phyloP scores from a whole-genome alignment of 1,140 invertebrate species.

The Adoxophyes honmai region DNA sequence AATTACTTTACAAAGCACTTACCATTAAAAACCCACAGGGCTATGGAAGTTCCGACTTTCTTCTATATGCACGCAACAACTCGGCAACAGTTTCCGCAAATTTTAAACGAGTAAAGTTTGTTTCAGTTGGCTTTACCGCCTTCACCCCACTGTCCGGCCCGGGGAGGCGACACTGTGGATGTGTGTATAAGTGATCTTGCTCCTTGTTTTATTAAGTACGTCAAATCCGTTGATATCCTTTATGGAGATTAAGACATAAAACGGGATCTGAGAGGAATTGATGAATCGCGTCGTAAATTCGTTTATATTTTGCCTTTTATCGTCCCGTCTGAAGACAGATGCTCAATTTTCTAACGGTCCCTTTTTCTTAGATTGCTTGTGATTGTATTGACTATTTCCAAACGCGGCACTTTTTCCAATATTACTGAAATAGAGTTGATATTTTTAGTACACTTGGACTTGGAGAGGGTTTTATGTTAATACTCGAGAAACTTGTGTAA shows the following conservation, averaged over 20 bases:
- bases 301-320: too few relatives aligned
- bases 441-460: too few relatives aligned
- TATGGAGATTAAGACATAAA: constrained; percentile 6
- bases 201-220: constrained; percentile 31
- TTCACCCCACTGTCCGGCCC: constrained; percentile 48
- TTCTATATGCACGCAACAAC: constrained; percentile 51
- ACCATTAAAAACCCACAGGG: constrained; percentile 21
- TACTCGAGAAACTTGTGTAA: too few relatives aligned
- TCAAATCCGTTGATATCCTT: constrained; percentile 21
- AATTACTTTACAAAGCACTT: constrained; percentile 4
- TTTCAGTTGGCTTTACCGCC: constrained; percentile 52
- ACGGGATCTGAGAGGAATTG: not conserved
- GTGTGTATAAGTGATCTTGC: constrained; percentile 44
- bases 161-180: constrained; percentile 46
- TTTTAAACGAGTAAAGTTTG: constrained; percentile 74
- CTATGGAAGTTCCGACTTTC: constrained; percentile 51
- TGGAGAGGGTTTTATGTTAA: too few relatives aligned
- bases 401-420: too few relatives aligned
- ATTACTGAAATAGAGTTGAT: too few relatives aligned
- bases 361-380: too few relatives aligned
- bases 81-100: constrained; percentile 55
- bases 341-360: too few relatives aligned
- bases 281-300: too few relatives aligned
- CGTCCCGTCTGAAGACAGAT: too few relatives aligned
- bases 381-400: too few relatives aligned